Percentiles rank a stretch among this genome's conserved stretches.
phyloP scores from a whole-genome alignment of 2,113 vertebrate genomes.

The Pica pica region DNA sequence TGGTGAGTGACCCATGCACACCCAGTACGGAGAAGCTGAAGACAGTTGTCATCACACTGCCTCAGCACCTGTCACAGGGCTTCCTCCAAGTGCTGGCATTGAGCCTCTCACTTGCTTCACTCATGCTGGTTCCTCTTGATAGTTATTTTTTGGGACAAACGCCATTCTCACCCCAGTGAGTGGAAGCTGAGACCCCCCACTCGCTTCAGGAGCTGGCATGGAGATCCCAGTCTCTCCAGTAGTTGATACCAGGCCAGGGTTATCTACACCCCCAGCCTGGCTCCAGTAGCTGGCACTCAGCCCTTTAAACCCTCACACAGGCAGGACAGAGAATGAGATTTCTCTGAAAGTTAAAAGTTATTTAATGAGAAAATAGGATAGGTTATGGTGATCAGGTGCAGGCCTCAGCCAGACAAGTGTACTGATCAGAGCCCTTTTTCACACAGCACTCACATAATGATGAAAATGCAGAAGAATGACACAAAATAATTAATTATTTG shows the following conservation, averaged over 20 bases:
- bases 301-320: background rate
- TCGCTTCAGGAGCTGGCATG: background rate
- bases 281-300: background rate
- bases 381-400: background rate
- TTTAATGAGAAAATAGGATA: background rate
- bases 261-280: background rate
- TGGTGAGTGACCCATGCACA: background rate
- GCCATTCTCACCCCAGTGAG: background rate
- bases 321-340: background rate
- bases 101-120: background rate
- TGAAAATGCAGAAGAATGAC: background rate
- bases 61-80: background rate
- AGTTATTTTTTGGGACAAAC: background rate
- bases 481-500: background rate
- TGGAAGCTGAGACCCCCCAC: background rate
- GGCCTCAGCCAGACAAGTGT: fast-evolving
- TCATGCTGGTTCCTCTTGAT: background rate
- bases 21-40: background rate
- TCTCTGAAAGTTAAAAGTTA: background rate
- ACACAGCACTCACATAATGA: background rate
- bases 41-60: background rate
- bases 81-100: fast-evolving
- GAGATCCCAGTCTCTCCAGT: background rate
- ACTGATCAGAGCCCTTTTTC: background rate
- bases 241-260: background rate